Percentiles rank a stretch among this genome's conserved stretches.
Conservation (phyloP, 2,888 invertebrate species). For the Hyposoter dolosus region DNA sequence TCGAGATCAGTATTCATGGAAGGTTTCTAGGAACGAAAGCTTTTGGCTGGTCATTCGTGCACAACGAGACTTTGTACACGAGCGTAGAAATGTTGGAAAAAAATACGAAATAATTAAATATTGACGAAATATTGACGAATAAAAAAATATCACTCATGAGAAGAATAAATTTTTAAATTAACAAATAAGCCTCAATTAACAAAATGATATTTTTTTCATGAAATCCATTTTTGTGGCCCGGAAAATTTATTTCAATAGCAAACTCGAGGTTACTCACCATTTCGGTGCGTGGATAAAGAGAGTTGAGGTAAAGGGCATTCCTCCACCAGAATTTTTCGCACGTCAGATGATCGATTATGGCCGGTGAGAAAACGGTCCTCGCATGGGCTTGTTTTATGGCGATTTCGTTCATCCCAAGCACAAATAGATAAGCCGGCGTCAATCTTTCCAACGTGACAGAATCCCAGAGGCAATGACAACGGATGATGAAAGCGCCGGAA, state of each 20-base stretch:
- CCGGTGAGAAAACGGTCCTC: conserved; percentile 85
- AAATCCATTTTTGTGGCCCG: neutral
- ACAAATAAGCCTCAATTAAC: neutral
- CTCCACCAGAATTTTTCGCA: conserved; percentile 89
- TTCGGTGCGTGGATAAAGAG: conserved; percentile 87
- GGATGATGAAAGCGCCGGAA: neutral
- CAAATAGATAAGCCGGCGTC: conserved; percentile 87
- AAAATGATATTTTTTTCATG: neutral
- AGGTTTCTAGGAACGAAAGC: conserved; percentile 37
- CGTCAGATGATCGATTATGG: conserved; percentile 86
- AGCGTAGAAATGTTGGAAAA: neutral
- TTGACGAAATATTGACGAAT: neutral
- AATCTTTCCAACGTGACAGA: conserved; percentile 83
- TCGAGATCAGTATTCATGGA: conserved; percentile 25
- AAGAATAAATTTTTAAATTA: neutral
- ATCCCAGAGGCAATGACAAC: neutral
- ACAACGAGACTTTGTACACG: conserved; percentile 17
- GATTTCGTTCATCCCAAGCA: conserved; percentile 86
- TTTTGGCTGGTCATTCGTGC: conserved; percentile 15
- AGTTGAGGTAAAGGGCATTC: conserved; percentile 88
- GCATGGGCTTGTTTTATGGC: conserved; percentile 85
- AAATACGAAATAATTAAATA: neutral
- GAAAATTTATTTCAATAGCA: neutral
- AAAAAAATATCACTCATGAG: neutral
- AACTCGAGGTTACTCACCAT: conserved; percentile 85